Conservation (phyloP, 1,140 invertebrate genomes). For the Trichonephila clavata region DNA sequence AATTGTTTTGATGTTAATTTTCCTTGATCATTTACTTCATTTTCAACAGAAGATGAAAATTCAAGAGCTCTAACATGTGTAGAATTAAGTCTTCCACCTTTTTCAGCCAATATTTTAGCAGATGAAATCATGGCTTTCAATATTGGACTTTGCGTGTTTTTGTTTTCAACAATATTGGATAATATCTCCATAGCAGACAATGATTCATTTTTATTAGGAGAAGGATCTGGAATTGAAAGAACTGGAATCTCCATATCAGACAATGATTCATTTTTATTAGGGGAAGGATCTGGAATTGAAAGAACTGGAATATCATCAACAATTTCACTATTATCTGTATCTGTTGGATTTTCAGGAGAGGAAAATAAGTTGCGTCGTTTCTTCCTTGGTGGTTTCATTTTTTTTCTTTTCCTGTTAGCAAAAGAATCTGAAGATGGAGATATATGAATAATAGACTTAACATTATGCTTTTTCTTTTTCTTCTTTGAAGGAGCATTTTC, state of each 20-base stretch:
- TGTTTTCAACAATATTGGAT: not conserved
- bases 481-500: not conserved
- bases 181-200: conserved; percentile 57
- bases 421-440: not conserved
- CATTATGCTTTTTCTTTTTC: not conserved
- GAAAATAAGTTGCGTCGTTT: not conserved
- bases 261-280: conserved; percentile 11
- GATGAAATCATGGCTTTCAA: conserved; percentile 53
- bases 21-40: not conserved
- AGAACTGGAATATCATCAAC: conserved; percentile 22
- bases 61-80: conserved; percentile 50
- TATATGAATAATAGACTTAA: not conserved
- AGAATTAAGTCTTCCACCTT: not conserved
- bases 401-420: not conserved
- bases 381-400: not conserved
- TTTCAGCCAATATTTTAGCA: conserved; percentile 10
- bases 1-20: not conserved
- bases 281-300: conserved; percentile 56
- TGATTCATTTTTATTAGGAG: conserved; percentile 23
- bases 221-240: conserved; percentile 57
- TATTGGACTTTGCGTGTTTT: conserved; percentile 36
- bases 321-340: not conserved
- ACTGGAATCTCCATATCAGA: conserved; percentile 59
- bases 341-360: not conserved
- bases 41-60: conserved; percentile 21